phyloP scores from a whole-genome alignment of 1,140 invertebrate species.

The Rhopalosiphum padi region DNA sequence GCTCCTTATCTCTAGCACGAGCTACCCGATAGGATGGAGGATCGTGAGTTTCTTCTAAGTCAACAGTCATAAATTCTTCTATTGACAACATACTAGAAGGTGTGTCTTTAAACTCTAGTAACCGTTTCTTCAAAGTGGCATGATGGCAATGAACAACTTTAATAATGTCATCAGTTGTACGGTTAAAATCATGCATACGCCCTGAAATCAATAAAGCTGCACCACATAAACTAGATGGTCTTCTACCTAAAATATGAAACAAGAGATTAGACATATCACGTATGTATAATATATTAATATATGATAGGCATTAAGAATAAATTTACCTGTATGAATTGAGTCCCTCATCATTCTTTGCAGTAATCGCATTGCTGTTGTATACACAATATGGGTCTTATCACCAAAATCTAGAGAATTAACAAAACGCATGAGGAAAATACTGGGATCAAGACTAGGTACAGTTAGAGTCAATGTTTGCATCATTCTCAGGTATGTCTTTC shows the following conservation, averaged over 20 bases:
- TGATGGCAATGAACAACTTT: conserved; percentile 96
- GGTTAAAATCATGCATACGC: conserved; percentile 88
- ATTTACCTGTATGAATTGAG: conserved; percentile 57
- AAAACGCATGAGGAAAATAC: conserved; percentile 92
- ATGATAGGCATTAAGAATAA: not conserved
- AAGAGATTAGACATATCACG: not conserved
- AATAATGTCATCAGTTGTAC: conserved; percentile 88
- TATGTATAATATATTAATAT: not conserved
- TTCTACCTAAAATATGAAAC: conserved; percentile 49
- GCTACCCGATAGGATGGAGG: conserved; percentile 93
- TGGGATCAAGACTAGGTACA: conserved; percentile 93
- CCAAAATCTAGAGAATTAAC: conserved; percentile 93
- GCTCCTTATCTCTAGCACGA: conserved; percentile 83
- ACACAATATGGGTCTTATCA: conserved; percentile 90
- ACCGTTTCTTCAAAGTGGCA: conserved; percentile 86
- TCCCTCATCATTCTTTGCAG: conserved; percentile 98
- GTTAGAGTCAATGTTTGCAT: conserved; percentile 90
- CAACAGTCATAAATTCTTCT: conserved; percentile 97
- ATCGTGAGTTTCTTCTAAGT: conserved; percentile 97
- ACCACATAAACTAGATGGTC: conserved; percentile 60
- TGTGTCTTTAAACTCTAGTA: conserved; percentile 96
- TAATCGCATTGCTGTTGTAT: conserved; percentile 91
- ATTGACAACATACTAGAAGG: conserved; percentile 85
- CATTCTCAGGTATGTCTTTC: conserved; percentile 89
- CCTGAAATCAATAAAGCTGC: conserved; percentile 91